phyloP scores from a whole-genome alignment of 2,113 vertebrate species.

The Mormyrus iriodes region DNA sequence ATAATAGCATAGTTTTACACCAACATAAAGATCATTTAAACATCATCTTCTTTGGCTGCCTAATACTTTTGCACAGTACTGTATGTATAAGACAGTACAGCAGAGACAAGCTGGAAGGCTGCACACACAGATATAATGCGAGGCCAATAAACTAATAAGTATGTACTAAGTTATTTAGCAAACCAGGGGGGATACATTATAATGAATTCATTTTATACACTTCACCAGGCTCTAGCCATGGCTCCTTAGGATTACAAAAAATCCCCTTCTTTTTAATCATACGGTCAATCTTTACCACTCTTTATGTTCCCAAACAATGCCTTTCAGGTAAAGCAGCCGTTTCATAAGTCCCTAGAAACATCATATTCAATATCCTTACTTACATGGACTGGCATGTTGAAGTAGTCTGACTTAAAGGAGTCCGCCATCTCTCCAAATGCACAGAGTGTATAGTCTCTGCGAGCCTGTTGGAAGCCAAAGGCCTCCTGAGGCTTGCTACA shows the following conservation, averaged over 20 bases:
- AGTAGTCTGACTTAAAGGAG: constrained; percentile 96
- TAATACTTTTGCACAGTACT: too few species aligned
- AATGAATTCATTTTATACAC: background rate
- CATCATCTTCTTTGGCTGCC: too few species aligned
- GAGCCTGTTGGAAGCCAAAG: constrained; percentile 94
- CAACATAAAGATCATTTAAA: too few species aligned
- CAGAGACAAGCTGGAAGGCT: background rate
- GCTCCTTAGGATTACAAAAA: background rate
- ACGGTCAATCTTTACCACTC: background rate
- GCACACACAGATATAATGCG: background rate
- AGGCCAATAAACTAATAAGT: background rate
- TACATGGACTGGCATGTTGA: constrained; percentile 99
- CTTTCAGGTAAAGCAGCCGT: background rate
- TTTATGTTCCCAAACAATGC: background rate
- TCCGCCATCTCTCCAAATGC: constrained; percentile 97
- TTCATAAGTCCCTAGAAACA: background rate
- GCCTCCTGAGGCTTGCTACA: constrained; percentile 92
- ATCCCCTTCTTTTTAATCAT: background rate
- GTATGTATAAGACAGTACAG: background rate
- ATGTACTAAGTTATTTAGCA: background rate
- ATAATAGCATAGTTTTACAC: too few species aligned
- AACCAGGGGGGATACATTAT: too few species aligned
- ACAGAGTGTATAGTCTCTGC: constrained; percentile 86
- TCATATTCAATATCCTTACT: constrained; percentile 38
- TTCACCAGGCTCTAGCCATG: background rate